Evolutionary conservation across 2,797 vertebrate species (phyloP).

Genomic region (Pangasius krempfi): DNA sequence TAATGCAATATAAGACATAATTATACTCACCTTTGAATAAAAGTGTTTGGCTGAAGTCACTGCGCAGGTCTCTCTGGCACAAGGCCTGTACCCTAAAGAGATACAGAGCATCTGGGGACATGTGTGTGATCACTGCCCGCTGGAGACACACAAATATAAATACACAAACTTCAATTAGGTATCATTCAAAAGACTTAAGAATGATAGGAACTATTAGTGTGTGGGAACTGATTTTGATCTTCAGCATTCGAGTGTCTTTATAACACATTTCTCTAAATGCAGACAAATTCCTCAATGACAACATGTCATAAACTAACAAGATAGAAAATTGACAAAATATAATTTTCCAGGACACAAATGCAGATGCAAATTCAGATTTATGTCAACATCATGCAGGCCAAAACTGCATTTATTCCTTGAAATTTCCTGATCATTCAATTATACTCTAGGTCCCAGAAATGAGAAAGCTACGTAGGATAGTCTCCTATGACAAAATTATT

Average conservation of each 20-base stretch:
- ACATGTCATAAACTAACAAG: conserved; percentile 33
- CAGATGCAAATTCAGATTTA: conserved; percentile 48
- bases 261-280: background rate
- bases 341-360: conserved; percentile 44
- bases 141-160: conserved; percentile 64
- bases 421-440: conserved; percentile 40
- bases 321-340: conserved; percentile 38
- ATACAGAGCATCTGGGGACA: conserved; percentile 94
- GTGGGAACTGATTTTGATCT: background rate
- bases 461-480: conserved; percentile 38
- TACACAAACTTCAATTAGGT: conserved; percentile 3
- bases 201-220: background rate
- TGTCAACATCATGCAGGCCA: conserved; percentile 49
- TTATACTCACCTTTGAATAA: conserved; percentile 87
- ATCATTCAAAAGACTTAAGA: background rate
- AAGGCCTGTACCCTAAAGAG: conserved; percentile 98
- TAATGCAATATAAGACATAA: background rate
- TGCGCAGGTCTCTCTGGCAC: conserved; percentile 93
- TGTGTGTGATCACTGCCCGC: conserved; percentile 94
- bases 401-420: conserved; percentile 51
- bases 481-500: conserved; percentile 43
- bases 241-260: conserved; percentile 2
- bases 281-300: conserved; percentile 24
- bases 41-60: conserved; percentile 98
- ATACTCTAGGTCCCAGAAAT: conserved; percentile 30